Evolutionary conservation across 2,797 vertebrate genomes (phyloP).

Genomic region (Myotis daubentonii): DNA sequence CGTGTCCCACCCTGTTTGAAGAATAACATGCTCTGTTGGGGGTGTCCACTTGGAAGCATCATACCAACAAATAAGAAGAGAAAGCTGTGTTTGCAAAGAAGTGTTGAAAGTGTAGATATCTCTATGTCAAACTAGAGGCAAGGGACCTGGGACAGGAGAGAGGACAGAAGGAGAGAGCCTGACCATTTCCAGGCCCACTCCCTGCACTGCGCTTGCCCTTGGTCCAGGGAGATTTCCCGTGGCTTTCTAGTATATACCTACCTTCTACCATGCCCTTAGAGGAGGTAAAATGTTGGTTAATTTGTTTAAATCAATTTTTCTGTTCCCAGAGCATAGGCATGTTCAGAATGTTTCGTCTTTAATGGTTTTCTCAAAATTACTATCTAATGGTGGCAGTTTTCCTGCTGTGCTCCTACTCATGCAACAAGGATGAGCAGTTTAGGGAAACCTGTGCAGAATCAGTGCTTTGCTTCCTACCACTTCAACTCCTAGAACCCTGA

Average conservation of each 20-base stretch:
- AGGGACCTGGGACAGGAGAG: no score
- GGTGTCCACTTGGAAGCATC: neutral
- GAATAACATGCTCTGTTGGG: neutral
- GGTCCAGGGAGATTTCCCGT: neutral
- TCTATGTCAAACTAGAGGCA: neutral
- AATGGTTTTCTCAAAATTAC: neutral
- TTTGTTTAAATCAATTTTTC: slow-evolving; percentile 17
- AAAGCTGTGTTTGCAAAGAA: neutral
- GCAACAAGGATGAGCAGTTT: neutral
- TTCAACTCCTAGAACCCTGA: neutral
- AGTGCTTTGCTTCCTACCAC: neutral
- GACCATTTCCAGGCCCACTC: neutral
- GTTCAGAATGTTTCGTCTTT: neutral
- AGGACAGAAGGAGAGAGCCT: no score
- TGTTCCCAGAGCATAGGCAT: neutral
- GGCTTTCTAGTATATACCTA: neutral
- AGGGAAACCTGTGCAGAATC: neutral
- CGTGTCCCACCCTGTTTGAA: neutral
- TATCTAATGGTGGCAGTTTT: neutral
- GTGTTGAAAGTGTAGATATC: neutral
- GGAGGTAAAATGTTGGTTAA: neutral
- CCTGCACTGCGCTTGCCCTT: neutral
- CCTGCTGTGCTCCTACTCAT: neutral
- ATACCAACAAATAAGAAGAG: accelerated
- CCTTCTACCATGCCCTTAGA: neutral